Evolutionary conservation across 2,888 invertebrate species (phyloP), one percentile per base, ranked within the genome.

Genomic region (Erebia ligea): DNA sequence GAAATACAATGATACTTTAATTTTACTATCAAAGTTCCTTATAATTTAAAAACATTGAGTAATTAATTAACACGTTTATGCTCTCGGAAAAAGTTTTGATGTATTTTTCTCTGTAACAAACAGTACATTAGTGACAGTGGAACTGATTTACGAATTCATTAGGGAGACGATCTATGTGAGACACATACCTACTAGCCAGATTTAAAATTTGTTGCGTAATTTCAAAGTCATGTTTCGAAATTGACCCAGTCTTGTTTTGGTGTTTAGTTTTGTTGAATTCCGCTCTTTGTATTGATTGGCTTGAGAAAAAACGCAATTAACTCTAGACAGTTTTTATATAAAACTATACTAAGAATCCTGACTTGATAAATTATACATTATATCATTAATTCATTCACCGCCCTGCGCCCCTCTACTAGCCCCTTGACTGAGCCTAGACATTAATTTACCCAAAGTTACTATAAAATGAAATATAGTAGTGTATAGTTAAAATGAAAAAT

Each of bases 121-220:
- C 61, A 70, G 62, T 72, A 63, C 67, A 69, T 71, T 71, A 71
- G 71, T 54, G 40, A 63, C 69, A 71, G 48, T 25, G 21, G 59
- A 66, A 62, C 48, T 68, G 72, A 74, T 74, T 74, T 70, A 74
- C 54, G 68, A 62, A 66, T 72, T 72, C 70, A 68, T 73, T 73
- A 73, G 42, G 17, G 13, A 57, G n/a, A 11, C 54, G 65, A 68
- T 73, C 66, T 68, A 73, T 68, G 70, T 66, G 56, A 21, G 56
- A 50, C 63, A 65, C 34, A 67, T 50, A 65, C 34, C 63, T 56
- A 65, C 17, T 42, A 45, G 56, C 67, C 59, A 65, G 54, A 71
- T 65, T 63, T 73, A 40, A 67, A 59, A 67, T 67, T 19, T 59
- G 67, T 59, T 66, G 21, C 57, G 45, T 40, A 66, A 56, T 66